phyloP scores from a whole-genome alignment of 2,113 vertebrate genomes.

The Hemicordylus capensis region DNA sequence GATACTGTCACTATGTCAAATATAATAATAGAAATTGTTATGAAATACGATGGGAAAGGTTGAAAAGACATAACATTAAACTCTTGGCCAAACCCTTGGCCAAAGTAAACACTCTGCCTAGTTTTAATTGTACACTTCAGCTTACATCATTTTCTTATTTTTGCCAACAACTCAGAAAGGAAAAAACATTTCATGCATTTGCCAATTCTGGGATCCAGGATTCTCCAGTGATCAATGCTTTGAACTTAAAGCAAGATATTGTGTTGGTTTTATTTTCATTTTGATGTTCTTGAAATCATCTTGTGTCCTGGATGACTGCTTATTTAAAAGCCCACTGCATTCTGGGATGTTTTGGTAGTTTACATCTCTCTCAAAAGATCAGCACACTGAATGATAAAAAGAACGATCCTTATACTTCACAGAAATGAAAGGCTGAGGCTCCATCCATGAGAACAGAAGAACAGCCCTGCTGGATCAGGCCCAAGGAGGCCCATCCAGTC shows the following conservation, averaged over 20 bases:
- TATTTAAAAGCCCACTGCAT: background rate
- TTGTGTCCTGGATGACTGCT: background rate
- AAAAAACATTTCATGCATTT: too few relatives aligned
- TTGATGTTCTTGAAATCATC: background rate
- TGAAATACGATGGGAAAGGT: constrained; percentile 6
- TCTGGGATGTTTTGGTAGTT: background rate
- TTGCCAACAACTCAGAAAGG: too few relatives aligned
- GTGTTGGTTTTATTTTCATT: background rate
- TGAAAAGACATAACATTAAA: background rate
- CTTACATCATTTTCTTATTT: background rate
- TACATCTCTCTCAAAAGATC: background rate
- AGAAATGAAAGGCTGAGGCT: background rate
- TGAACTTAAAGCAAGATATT: background rate
- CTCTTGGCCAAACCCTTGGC: background rate
- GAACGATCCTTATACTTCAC: too few relatives aligned
- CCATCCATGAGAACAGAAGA: too few relatives aligned
- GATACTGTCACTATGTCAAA: background rate
- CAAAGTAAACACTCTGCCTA: constrained; percentile 8
- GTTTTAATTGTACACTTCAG: background rate
- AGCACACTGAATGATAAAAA: background rate
- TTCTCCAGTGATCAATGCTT: background rate
- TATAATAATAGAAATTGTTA: constrained; percentile 9
- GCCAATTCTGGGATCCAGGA: background rate
- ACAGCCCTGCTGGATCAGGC: too few relatives aligned
- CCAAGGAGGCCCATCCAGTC: too few relatives aligned